phyloP scores from a whole-genome alignment of 2,113 vertebrate species.

The Bombycilla garrulus region DNA sequence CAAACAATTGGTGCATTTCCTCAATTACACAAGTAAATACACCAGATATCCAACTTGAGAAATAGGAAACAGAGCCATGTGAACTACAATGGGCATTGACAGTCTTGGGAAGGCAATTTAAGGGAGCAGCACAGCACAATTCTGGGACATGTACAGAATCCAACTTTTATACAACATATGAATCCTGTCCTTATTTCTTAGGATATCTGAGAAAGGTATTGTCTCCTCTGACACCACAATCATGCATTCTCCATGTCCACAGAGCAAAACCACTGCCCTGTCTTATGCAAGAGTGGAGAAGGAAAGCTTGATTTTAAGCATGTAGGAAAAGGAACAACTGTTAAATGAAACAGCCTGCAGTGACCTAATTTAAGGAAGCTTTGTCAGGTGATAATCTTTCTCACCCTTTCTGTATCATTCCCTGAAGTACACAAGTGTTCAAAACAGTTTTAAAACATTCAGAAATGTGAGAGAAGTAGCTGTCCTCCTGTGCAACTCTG shows the following conservation, averaged over 20 bases:
- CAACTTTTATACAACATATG: accelerated
- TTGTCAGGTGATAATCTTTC: slow-evolving; percentile 42
- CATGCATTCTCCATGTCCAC: background rate
- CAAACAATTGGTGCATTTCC: background rate
- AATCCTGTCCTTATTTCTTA: background rate
- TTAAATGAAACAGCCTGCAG: background rate
- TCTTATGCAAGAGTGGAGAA: background rate
- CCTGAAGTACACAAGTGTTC: background rate
- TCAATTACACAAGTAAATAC: background rate
- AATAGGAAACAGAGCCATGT: background rate
- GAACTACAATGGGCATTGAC: background rate
- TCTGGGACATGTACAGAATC: background rate
- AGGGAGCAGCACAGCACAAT: background rate
- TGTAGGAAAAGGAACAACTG: background rate
- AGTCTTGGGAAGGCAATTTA: background rate
- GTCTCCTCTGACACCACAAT: background rate
- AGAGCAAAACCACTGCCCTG: background rate
- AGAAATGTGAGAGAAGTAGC: background rate
- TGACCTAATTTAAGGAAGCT: slow-evolving; percentile 44
- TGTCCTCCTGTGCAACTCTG: background rate
- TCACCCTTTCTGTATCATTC: slow-evolving; percentile 6
- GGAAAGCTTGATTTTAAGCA: background rate
- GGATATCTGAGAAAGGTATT: background rate
- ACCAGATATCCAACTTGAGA: background rate
- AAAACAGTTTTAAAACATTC: slow-evolving; percentile 22